Evolutionary conservation across 1,140 invertebrate genomes (phyloP), one percentile per base, ranked within the genome.

Genomic region (Pantala flavescens): DNA sequence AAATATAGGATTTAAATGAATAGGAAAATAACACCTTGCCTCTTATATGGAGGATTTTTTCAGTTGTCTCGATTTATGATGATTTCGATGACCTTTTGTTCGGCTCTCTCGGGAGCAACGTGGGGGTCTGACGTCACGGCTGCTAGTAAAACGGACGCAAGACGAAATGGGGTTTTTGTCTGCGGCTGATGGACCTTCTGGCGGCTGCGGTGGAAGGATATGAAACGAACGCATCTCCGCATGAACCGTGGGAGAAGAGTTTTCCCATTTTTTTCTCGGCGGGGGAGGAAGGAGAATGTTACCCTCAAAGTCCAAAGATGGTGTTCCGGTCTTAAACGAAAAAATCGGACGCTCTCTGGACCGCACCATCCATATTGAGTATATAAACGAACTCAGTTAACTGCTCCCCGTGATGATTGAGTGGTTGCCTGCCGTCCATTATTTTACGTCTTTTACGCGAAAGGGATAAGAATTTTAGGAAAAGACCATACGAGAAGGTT

Each of bases 141-240:
- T 16, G 49, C 49, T 3, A 63, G 16, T 3, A 21, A 16, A 21
- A 21, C 49, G 49, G 49, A 63, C 16, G 49, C 16, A 63, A 21
- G 49, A 21, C 14, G 49, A 12, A 14, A 16, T 21, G 49, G 14
- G 49, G 49, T 63, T 16, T 36, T 36, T 36, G 28, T 36, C 28
- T 36, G 28, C 28, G 49, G 12, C 16, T 21, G 49, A 63, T 63
- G 49, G 49, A 63, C 49, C 49, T 63, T 63, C 49, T 63, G 49
- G 49, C 49, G 49, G 14, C 49, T 63, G 49, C 49, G n/a, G 49
- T 21, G 14, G n/a, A 63, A 63, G 49, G 49, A 63, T 63, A 63
- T 63, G 49, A 63, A 63, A 63, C 49, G 49, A 63, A 63, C n/a
- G 49, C 49, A 36, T 63, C 49, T 63, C 49, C n/a, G 49, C 14